Conservation (phyloP, 2,797 vertebrate genomes). For the Crocodylus rhombifer region DNA sequence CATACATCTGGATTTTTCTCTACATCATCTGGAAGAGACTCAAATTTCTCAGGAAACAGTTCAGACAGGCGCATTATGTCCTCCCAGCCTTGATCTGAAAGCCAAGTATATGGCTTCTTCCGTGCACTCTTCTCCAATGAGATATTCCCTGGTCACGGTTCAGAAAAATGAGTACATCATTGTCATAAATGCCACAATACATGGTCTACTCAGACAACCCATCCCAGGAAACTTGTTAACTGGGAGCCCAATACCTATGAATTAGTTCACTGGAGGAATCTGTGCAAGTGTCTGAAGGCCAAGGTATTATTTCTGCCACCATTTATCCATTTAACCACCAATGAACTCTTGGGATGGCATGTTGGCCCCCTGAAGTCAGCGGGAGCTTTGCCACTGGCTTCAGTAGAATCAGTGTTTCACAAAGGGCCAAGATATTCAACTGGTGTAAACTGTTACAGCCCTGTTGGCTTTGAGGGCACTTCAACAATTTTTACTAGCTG, state of each 20-base stretch:
- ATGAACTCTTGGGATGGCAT: background rate
- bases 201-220: background rate
- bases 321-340: background rate
- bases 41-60: constrained; percentile 87
- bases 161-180: background rate
- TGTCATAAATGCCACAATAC: background rate
- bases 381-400: background rate
- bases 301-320: background rate
- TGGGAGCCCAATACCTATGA: background rate
- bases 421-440: background rate
- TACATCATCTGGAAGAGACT: constrained; percentile 88
- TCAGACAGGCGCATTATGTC: constrained; percentile 90
- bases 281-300: background rate
- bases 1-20: constrained; percentile 84
- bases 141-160: constrained; percentile 86
- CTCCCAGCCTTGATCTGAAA: constrained; percentile 95
- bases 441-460: background rate
- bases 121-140: constrained; percentile 92
- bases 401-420: background rate
- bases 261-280: background rate
- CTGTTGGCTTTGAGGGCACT: background rate
- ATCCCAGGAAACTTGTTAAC: background rate
- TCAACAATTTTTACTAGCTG: too few species aligned
- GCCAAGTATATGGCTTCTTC: constrained; percentile 89
- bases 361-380: background rate